Percentiles rank a stretch among this genome's conserved stretches.
Evolutionary conservation across 1,140 invertebrate species (phyloP).

Genomic region (Heliconius melpomene): DNA sequence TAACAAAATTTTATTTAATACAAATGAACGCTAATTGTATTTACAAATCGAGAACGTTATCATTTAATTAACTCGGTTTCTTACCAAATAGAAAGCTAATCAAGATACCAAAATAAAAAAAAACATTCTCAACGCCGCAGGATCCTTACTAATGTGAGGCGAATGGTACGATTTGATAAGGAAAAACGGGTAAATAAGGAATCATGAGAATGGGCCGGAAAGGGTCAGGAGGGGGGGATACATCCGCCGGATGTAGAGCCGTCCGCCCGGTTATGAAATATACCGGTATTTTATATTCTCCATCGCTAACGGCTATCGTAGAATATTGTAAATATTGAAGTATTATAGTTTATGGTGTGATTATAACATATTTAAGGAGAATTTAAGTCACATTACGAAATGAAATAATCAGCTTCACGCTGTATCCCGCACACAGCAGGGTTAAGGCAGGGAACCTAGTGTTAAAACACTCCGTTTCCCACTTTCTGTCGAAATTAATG

Average conservation of each 20-base stretch:
- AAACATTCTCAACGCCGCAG: conserved; percentile 58
- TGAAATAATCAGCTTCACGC: neutral
- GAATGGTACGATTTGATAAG: conserved; percentile 72
- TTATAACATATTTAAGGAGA: neutral
- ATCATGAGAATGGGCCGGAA: conserved; percentile 58
- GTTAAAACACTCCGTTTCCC: too few relatives aligned
- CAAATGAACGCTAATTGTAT: too few relatives aligned
- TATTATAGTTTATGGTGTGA: neutral
- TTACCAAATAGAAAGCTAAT: conserved; percentile 50
- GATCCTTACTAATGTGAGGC: conserved; percentile 64
- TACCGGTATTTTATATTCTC: conserved; percentile 36
- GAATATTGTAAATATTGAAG: neutral
- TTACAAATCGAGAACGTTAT: neutral
- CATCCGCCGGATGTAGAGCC: conserved; percentile 58
- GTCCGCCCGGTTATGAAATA: conserved; percentile 38
- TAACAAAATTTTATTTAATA: neutral
- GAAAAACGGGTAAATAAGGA: conserved; percentile 76
- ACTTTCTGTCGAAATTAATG: too few relatives aligned
- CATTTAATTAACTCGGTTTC: conserved; percentile 29
- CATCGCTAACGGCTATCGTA: conserved; percentile 23
- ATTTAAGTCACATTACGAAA: neutral
- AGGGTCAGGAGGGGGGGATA: conserved; percentile 48
- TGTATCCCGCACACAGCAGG: too few relatives aligned
- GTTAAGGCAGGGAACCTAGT: too few relatives aligned
- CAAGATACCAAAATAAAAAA: conserved; percentile 53